phyloP scores from a whole-genome alignment of 2,888 invertebrate species.

The Trisateles emortualis region DNA sequence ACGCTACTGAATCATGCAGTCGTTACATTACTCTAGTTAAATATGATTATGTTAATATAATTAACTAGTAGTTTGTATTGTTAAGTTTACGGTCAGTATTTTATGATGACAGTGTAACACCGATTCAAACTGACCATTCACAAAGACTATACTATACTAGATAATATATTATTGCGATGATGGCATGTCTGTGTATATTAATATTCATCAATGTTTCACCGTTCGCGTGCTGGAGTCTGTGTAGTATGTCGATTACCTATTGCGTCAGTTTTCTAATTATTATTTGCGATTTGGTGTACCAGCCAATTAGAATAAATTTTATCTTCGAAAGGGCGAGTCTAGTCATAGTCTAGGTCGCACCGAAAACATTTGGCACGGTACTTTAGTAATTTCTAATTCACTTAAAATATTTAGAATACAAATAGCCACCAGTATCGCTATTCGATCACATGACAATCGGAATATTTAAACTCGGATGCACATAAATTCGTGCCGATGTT shows the following conservation, averaged over 20 bases:
- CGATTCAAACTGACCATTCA: slow-evolving; percentile 11
- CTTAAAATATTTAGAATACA: slow-evolving; percentile 27
- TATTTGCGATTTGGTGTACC: slow-evolving; percentile 38
- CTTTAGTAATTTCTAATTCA: slow-evolving; percentile 38
- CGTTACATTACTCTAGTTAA: no score
- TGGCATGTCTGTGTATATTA: slow-evolving; percentile 35
- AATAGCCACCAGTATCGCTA: background rate
- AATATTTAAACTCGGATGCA: slow-evolving; percentile 6
- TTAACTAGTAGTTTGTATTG: no score
- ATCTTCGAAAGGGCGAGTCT: slow-evolving; percentile 54
- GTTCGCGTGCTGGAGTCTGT: slow-evolving; percentile 26
- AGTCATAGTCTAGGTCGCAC: slow-evolving; percentile 55
- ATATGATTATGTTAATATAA: no score
- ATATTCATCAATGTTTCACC: slow-evolving; percentile 39
- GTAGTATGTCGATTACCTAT: slow-evolving; percentile 53
- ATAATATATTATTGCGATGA: slow-evolving; percentile 1
- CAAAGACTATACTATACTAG: slow-evolving; percentile 14
- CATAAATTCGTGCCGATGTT: slow-evolving; percentile 16
- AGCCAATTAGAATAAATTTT: slow-evolving; percentile 43
- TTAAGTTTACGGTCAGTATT: background rate
- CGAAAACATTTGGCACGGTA: slow-evolving; percentile 52
- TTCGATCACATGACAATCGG: background rate
- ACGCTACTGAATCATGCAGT: no score
- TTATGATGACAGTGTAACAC: slow-evolving; percentile 1
- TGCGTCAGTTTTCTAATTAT: slow-evolving; percentile 57